phyloP scores from a whole-genome alignment of 1,140 invertebrate genomes.

The Aleiodes sp. region DNA sequence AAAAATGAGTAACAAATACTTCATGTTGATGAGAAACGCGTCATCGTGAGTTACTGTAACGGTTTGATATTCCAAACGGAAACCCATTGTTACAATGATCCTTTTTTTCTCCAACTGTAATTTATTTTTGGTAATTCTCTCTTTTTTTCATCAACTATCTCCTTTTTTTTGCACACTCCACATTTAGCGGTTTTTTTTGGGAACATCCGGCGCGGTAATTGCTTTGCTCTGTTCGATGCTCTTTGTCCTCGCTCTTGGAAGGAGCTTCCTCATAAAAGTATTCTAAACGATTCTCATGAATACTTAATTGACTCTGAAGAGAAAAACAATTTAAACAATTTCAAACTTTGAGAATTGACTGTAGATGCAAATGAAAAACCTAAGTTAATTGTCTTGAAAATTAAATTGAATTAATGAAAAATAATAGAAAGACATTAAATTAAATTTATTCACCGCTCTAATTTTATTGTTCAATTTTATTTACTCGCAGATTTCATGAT shows the following conservation, averaged over 20 bases:
- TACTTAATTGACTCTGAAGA: conserved; percentile 16
- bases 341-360: not conserved
- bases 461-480: too few species aligned
- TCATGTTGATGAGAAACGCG: not conserved
- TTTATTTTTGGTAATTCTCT: not conserved
- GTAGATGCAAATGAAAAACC: too few species aligned
- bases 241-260: not conserved
- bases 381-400: too few species aligned
- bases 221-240: conserved; percentile 5
- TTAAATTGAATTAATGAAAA: too few species aligned
- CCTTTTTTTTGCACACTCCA: not conserved
- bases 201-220: conserved; percentile 17
- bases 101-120: not conserved
- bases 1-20: too few species aligned
- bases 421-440: too few species aligned
- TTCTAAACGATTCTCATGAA: conserved; percentile 27
- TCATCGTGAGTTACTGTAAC: conserved; percentile 3
- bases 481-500: too few species aligned
- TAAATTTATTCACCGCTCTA: too few species aligned
- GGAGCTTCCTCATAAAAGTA: conserved; percentile 5
- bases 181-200: not conserved
- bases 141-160: not conserved
- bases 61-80: not conserved
- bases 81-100: conserved; percentile 21
- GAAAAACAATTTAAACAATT: not conserved